A percentile compares a stretch with the other conserved stretches of the same genome.
These are phyloP conservation scores for Drosophila tristis DNA, from an alignment of 1,140 invertebrate genomes.

Conservation along the genomic window DNA sequence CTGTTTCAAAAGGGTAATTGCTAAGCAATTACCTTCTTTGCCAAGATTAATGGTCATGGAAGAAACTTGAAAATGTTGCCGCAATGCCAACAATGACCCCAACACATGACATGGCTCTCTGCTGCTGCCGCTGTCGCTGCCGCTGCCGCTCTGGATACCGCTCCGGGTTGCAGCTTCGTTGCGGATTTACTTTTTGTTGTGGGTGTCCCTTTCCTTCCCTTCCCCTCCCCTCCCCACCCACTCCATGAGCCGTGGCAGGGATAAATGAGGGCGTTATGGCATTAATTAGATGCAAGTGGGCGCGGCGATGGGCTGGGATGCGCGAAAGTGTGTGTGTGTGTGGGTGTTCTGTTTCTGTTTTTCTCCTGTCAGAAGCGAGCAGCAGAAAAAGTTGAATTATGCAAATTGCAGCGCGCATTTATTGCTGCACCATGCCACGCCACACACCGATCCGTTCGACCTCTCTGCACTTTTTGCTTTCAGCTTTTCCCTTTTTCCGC, in stretches of 20 bases:
- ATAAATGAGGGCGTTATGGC: conserved; percentile 43
- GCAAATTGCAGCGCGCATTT: conserved; percentile 40
- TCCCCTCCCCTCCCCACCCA: background rate
- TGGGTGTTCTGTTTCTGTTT: background rate
- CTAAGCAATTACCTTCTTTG: conserved; percentile 77
- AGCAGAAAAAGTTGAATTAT: conserved; percentile 45
- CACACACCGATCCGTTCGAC: too few species aligned
- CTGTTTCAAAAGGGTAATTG: conserved; percentile 74
- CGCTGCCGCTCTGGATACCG: conserved; percentile 12
- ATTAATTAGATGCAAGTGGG: conserved; percentile 60
- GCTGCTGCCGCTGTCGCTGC: too few species aligned
- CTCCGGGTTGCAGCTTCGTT: conserved; percentile 7
- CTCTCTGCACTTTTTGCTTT: conserved; percentile 1
- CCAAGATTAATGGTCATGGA: conserved; percentile 70
- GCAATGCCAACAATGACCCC: conserved; percentile 76
- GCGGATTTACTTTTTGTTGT: conserved; percentile 12
- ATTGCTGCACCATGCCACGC: conserved; percentile 8
- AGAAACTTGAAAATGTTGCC: conserved; percentile 72
- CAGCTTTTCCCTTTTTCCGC: conserved; percentile 21
- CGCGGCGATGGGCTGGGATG: conserved; percentile 7
- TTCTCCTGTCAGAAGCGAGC: too few species aligned
- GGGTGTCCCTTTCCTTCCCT: background rate
- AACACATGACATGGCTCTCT: conserved; percentile 41
- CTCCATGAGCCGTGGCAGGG: conserved; percentile 34
- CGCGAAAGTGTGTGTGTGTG: background rate